Base-by-base conservation (phyloP, 2,888 invertebrate species). In the Andrena bucephala region DNA sequence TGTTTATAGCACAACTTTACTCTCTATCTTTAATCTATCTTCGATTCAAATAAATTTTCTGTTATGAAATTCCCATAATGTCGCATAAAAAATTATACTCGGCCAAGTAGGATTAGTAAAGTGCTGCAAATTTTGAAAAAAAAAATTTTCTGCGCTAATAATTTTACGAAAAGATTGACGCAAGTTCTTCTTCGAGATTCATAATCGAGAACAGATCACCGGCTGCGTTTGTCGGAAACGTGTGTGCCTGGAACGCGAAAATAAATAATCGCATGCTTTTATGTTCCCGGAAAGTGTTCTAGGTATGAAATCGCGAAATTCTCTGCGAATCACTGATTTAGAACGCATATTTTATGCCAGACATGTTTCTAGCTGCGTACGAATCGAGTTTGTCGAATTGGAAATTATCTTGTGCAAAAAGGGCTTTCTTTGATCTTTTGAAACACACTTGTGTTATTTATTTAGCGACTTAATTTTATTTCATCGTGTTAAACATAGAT, bases 221-320 rank as follows among this genome's bases (percentile, higher is more conserved):
- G 52, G 60, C 20, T 24, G 31, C 27, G 52, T 54, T 31, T 20
- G 36, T 16, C 52, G 59, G 42, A 54, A 63, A 57, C 68, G 65
- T 42, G 29, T 29, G 50, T 20, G 29, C 20, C 57, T 20, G 65
- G 42, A 76, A 66, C 29, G 73, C 31, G 68, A 69, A 57, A 81
- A 73, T 73, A 81, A 81, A 81, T 81, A 81, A 78, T 69, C 81
- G 10, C 29, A 50, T 36, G 79, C 65, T 69, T 76, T 70, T 70
- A 77, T 59, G 69, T 42, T 77, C 52, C 5, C 62, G 42, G 74
- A 36, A 63, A 52, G 71, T 65, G 65, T 65, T 36, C 27, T 29
- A 31, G 60, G 59, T 74, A 27, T 62, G 75, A 69, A 62, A 75
- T 75, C 68, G 52, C 42, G 29, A 75, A 69, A 65, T 72, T 65